Conservation (phyloP, 2,113 vertebrate species). For the Regulus satrapa region DNA sequence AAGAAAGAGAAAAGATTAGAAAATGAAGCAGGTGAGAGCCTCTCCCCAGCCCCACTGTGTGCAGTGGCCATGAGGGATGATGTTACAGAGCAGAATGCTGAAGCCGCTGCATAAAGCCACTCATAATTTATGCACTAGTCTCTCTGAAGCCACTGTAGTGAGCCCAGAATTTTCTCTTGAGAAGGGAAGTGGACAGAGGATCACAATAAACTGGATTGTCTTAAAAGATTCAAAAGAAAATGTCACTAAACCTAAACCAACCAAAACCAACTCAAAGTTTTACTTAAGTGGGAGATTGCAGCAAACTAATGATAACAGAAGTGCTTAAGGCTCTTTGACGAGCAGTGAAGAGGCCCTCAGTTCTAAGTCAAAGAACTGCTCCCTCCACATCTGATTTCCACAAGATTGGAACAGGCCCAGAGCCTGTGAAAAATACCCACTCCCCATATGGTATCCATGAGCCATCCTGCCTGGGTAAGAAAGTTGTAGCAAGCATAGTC, state of each 20-base stretch:
- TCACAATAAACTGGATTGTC: background rate
- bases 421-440: background rate
- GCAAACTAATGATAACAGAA: background rate
- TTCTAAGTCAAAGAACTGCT: background rate
- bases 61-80: background rate
- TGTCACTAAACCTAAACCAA: background rate
- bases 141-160: background rate
- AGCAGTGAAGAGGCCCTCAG: background rate
- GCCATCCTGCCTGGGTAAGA: background rate
- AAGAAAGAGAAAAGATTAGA: background rate
- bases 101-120: background rate
- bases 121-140: background rate
- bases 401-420: background rate
- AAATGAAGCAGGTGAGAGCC: background rate
- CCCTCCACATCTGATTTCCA: background rate
- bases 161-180: background rate
- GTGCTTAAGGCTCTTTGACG: background rate
- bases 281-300: background rate
- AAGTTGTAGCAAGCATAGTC: background rate
- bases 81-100: background rate
- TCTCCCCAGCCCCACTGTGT: rapidly evolving
- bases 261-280: background rate
- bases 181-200: background rate
- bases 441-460: background rate
- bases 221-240: background rate